phyloP scores from a whole-genome alignment of 2,888 invertebrate genomes.

The Napeogenes inachia region DNA sequence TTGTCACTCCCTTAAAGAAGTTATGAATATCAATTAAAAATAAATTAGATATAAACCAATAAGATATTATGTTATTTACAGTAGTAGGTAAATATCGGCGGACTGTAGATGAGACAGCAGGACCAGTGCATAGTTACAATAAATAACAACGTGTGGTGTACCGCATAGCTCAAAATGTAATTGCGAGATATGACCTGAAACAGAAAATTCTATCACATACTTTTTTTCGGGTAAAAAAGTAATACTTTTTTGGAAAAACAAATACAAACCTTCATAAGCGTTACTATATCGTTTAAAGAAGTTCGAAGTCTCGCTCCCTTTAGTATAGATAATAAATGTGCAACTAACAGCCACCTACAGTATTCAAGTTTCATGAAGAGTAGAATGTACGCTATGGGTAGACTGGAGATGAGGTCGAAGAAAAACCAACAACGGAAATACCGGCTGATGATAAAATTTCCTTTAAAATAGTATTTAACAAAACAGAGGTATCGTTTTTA shows the following conservation, averaged over 20 bases:
- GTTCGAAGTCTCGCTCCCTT: slow-evolving; percentile 36
- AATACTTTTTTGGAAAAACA: neutral
- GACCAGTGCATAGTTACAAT: slow-evolving; percentile 46
- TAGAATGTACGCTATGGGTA: slow-evolving; percentile 41
- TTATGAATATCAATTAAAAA: slow-evolving; percentile 1
- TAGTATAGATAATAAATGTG: slow-evolving; percentile 40
- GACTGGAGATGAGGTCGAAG: slow-evolving; percentile 42
- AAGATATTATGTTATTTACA: slow-evolving; percentile 39
- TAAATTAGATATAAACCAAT: neutral
- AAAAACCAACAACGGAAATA: slow-evolving; percentile 44
- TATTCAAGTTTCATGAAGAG: slow-evolving; percentile 18
- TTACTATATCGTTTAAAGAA: slow-evolving; percentile 32
- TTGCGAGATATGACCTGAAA: slow-evolving; percentile 43
- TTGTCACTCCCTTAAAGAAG: slow-evolving; percentile 35
- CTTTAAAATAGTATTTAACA: neutral
- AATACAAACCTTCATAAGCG: slow-evolving; percentile 38
- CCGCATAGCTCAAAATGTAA: slow-evolving; percentile 41
- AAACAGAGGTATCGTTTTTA: neutral
- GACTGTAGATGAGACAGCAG: slow-evolving; percentile 45
- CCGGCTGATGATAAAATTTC: slow-evolving; percentile 32
- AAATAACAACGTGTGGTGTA: slow-evolving; percentile 39
- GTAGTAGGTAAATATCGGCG: slow-evolving; percentile 41
- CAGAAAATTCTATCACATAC: neutral
- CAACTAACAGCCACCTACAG: slow-evolving; percentile 35
- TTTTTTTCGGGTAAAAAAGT: neutral